Evolutionary conservation across 1,140 invertebrate species (phyloP).

Genomic region (Lepeophtheirus salmonis): DNA sequence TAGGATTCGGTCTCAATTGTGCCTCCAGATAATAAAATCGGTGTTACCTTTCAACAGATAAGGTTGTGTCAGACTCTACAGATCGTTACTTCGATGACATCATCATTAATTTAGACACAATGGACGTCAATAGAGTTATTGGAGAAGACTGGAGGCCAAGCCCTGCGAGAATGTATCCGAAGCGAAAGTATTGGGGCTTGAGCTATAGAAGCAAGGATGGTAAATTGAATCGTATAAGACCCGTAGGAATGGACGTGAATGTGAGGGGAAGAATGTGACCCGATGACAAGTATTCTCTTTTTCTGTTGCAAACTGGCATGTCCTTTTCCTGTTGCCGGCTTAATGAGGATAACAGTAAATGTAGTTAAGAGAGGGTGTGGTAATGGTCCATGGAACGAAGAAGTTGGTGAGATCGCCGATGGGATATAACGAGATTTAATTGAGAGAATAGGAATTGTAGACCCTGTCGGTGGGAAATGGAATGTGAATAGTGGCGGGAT

Average conservation of each 20-base stretch:
- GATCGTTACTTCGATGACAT: background rate
- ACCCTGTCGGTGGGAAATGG: background rate
- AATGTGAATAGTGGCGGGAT: background rate
- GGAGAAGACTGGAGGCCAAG: background rate
- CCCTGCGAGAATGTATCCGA: background rate
- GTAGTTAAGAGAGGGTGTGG: background rate
- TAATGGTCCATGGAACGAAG: background rate
- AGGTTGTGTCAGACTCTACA: background rate
- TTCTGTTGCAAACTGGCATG: background rate
- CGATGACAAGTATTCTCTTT: background rate
- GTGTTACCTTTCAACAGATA: background rate
- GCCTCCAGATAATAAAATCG: background rate
- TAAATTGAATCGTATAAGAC: background rate
- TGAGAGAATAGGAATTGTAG: background rate
- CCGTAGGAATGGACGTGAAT: background rate
- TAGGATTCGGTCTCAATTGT: background rate
- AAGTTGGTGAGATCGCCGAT: background rate
- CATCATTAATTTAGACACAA: background rate
- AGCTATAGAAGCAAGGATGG: background rate
- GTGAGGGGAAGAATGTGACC: background rate
- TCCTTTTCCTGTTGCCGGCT: background rate
- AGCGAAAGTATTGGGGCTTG: background rate
- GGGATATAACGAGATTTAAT: background rate
- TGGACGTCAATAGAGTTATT: background rate
- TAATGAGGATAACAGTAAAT: background rate